Conservation (phyloP, 1,140 invertebrate species). For the Hetaerina americana region DNA sequence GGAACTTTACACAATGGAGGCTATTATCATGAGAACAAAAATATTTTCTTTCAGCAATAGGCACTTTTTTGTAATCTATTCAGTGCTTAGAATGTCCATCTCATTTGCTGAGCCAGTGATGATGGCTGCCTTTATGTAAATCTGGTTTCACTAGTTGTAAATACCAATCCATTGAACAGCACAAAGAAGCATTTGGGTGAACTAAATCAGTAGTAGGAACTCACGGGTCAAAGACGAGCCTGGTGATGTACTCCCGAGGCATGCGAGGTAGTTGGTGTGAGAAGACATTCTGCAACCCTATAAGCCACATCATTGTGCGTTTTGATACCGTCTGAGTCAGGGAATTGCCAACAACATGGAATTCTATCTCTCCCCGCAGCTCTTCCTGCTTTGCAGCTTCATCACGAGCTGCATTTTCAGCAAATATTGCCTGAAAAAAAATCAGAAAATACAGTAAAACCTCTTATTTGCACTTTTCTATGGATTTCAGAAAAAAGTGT, state of each 20-base stretch:
- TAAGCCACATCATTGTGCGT: conserved; percentile 84
- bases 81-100: not conserved
- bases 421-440: conserved; percentile 47
- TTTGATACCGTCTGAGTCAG: conserved; percentile 73
- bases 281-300: conserved; percentile 91
- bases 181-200: too few relatives aligned
- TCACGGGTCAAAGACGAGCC: conserved; percentile 93
- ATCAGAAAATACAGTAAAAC: not conserved
- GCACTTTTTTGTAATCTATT: too few relatives aligned
- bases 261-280: conserved; percentile 91
- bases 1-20: too few relatives aligned
- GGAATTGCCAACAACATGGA: conserved; percentile 89
- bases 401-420: conserved; percentile 74
- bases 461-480: too few relatives aligned
- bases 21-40: too few relatives aligned
- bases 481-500: too few relatives aligned
- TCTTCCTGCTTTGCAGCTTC: conserved; percentile 86
- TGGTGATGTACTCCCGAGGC: conserved; percentile 95
- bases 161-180: conserved; percentile 3
- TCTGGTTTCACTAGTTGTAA: not conserved
- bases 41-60: too few relatives aligned
- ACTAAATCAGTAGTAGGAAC: conserved; percentile 27
- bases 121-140: not conserved
- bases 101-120: too few relatives aligned
- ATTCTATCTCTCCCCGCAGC: conserved; percentile 74